Evolutionary conservation across 2,113 vertebrate genomes (phyloP), one percentile per base, ranked within the genome.

Genomic region (Boleophthalmus pectinirostris): DNA sequence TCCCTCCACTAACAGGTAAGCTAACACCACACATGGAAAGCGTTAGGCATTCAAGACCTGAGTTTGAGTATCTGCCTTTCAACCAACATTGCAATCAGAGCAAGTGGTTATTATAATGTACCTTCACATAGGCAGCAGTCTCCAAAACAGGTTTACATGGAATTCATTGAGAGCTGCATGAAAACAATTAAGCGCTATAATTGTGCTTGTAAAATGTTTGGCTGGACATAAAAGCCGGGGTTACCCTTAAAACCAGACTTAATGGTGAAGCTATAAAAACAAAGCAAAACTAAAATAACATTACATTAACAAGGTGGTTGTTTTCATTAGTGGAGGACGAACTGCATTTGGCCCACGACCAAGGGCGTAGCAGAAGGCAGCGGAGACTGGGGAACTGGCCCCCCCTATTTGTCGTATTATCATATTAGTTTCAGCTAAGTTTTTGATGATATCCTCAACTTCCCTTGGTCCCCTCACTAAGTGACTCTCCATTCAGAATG

Each of bases 1-100:
- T 35, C 82, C 65, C 3, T 15, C 69, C 67, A 45, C 25, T 54
- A 73, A 74, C 83, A 90, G 86, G 89, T 90, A 84, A 90, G 83
- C 73, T 66, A 80, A 70, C 56, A 38, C 43, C 72, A 82, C 49
- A 75, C 74, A 75, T 82, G 70, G 77, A 80, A 85, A 65, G 43
- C 45, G 74, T 88, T 75, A 81, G 33, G 35, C 1, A 45, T 43
- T 53, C 5, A 25, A 69, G 70, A 74, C 33, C 12, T 15, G 33
- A 21, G 35, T 75, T 82, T 74, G 45, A 77, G 66, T 69, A 49
- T 77, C 57, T 81, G 78, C 74, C 74, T 67, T 46, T 66, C 57
- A 46, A 65, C 75, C 77, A 74, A 78, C 66, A 46, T 60, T 43
- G 56, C 35, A 68, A 70, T 67, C 45, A 58, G 45, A 74, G 23